Evolutionary conservation across 2,888 invertebrate genomes (phyloP), one percentile per base, ranked within the genome.

Genomic region (Drosophila kokeensis): DNA sequence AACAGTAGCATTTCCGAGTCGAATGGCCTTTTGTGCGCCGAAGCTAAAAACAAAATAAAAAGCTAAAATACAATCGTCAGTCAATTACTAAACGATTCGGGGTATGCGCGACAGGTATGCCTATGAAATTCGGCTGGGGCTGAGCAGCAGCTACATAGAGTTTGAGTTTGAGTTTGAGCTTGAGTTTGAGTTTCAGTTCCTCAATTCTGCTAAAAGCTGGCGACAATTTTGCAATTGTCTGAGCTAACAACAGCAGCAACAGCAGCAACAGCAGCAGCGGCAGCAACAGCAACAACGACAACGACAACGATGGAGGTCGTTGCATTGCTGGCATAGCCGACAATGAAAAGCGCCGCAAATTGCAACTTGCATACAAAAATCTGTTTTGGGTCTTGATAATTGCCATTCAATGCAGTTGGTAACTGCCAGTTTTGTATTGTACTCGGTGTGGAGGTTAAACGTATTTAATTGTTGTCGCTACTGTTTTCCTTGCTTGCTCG

Each of bases 181-280:
- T 59, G 52, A 60, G 73, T 32, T 53, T 59, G 42, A 67, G 72
- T 45, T 57, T 70, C 53, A 75, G 78, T 67, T 63, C 60, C 60
- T 60, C 69, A 60, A 59, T 73, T 52, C 58, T 50, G 64, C 63
- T 60, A 52, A 76, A 79, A 77, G 78, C 79, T 90, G 90, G 92
- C 91, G 91, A 92, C 92, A 91, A 92, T 91, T 92, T 91, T 86
- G 82, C 89, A 83, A 87, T 83, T 87, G 87, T 87, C 82, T 82
- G 76, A 40, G 52, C 70, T 49, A 64, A 63, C 64, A 69, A 27
- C 73, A 65, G 21, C 55, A 48, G 1, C 45, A 60, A 21, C 48
- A 54, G 3, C 48, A 49, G 4, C 49, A 68, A 21, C 24, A 58
- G 11, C 55, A n/a, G 11, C 45, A 58, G 21, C 36, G 18, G 11